Base-by-base conservation (phyloP, 2,888 invertebrate genomes). In the Noctua fimbriata region DNA sequence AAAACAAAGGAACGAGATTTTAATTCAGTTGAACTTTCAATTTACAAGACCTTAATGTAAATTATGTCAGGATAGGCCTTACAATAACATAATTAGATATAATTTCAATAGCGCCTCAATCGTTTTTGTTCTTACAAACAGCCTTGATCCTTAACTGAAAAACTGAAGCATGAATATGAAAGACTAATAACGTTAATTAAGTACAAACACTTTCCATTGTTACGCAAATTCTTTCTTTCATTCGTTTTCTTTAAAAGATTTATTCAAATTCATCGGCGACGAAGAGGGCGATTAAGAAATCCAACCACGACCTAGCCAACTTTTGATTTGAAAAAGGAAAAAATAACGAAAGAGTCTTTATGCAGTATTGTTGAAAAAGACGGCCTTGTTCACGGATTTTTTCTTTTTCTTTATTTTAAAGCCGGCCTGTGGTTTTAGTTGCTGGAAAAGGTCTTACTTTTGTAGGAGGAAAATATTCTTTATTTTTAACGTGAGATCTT, bases 211-310 rank as follows among this genome's bases (percentile, higher is more conserved):
- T 73, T 74, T 69, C 47, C 32, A 69, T 66, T 78, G 67, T 73
- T 60, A 73, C 41, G 47, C 63, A 66, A 83, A 70, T 81, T 73
- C 24, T 18, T 67, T 66, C 21, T 52, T 84, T 49, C 47, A 58
- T 71, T 86, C 36, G 24, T 10, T 65, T 58, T 73, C 28, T 73
- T 70, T 47, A 55, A 55, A 65, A 86, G 66, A 75, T 75, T 82
- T 82, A 84, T 83, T 84, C 63, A 78, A 73, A 84, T 83, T 70
- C 60, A 84, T 75, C 78, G 69, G 55, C 55, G 55, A 75, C 65
- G 58, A 69, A 66, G 69, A 73, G 32, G 47, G 32, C 41, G 72
- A 66, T 86, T 79, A 75, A 73, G 67, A 69, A 86, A 66, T 73
- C 79, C 60, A 12, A 49, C 86, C 79, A 75, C 72, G 84, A 75